Conservation (phyloP, 2,888 invertebrate species). For the Ochropleura leucogaster region DNA sequence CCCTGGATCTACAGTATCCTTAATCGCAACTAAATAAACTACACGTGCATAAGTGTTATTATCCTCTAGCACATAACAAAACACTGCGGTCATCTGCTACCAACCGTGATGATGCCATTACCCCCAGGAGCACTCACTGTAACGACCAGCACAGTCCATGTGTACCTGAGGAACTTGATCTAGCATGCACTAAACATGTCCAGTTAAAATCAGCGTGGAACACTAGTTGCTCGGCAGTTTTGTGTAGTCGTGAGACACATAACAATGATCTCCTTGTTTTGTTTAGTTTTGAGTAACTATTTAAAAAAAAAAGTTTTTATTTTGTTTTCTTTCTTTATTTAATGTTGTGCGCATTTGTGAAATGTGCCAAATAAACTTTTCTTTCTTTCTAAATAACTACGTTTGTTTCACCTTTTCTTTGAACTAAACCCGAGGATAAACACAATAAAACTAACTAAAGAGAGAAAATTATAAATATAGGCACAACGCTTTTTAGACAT, state of each 20-base stretch:
- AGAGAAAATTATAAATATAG: background rate
- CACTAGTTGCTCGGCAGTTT: no score
- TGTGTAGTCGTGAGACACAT: no score
- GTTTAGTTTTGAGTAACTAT: no score
- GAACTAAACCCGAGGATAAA: conserved; percentile 4
- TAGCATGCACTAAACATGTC: background rate
- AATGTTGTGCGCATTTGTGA: no score
- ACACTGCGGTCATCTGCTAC: conserved; percentile 43
- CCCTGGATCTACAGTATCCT: background rate
- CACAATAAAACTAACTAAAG: background rate
- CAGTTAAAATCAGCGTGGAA: no score
- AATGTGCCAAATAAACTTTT: no score
- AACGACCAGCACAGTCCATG: conserved; percentile 24
- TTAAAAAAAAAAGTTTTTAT: no score
- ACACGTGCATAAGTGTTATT: conserved; percentile 9
- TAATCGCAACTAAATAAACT: conserved; percentile 14
- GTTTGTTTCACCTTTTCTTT: conserved; percentile 14
- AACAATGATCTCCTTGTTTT: no score
- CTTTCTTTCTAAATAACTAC: background rate
- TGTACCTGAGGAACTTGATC: background rate
- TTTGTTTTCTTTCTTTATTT: no score
- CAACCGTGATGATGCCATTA: conserved; percentile 52
- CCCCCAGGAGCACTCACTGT: conserved; percentile 33
- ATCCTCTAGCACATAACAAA: conserved; percentile 23
- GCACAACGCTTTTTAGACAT: conserved; percentile 13